phyloP scores from a whole-genome alignment of 1,140 invertebrate genomes.

The Scaptomyza graminum region DNA sequence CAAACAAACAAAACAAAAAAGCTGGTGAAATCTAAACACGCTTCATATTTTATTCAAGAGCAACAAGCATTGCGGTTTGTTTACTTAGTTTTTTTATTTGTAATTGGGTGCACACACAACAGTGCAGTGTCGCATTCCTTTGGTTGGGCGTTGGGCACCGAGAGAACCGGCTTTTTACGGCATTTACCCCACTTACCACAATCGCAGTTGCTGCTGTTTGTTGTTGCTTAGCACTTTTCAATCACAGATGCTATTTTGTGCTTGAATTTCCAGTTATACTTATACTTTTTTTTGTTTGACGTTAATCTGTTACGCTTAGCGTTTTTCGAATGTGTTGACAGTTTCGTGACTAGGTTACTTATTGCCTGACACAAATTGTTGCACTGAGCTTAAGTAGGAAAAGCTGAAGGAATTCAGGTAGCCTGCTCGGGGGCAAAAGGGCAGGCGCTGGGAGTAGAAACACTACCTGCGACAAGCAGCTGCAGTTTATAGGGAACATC shows the following conservation, averaged over 20 bases:
- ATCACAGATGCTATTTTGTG: conserved; percentile 54
- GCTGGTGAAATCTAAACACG: conserved; percentile 43
- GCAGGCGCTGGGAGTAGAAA: neutral
- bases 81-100: conserved; percentile 32
- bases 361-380: conserved; percentile 2
- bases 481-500: conserved; percentile 58
- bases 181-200: conserved; percentile 50
- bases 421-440: neutral
- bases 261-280: neutral
- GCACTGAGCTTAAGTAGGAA: conserved; percentile 48
- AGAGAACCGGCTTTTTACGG: conserved; percentile 30
- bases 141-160: neutral
- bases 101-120: conserved; percentile 1
- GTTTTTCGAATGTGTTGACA: conserved; percentile 46
- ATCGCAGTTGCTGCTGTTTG: conserved; percentile 2
- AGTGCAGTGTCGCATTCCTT: conserved; percentile 32
- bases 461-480: conserved; percentile 40
- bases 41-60: conserved; percentile 29
- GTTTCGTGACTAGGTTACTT: conserved; percentile 30
- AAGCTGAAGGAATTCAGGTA: conserved; percentile 14
- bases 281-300: neutral
- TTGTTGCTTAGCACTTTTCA: conserved; percentile 37
- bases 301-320: conserved; percentile 57
- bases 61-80: conserved; percentile 42
- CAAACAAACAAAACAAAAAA: neutral